Conservation (phyloP, 1,140 invertebrate genomes). For the Calephelis nemesis region DNA sequence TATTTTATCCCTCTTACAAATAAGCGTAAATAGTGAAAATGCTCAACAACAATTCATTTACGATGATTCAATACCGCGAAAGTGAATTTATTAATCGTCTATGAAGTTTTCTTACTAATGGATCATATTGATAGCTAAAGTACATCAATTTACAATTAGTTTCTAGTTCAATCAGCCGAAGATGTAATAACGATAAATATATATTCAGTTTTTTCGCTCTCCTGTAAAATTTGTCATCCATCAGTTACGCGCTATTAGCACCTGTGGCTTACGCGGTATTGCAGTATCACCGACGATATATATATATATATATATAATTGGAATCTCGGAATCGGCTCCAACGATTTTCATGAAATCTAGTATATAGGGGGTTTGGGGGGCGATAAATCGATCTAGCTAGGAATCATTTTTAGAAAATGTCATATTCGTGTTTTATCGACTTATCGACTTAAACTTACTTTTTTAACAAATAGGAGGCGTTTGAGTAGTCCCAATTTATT, state of each 20-base stretch:
- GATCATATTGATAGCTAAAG: slow-evolving; percentile 16
- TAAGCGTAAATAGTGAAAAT: slow-evolving; percentile 13
- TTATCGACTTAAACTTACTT: too few relatives aligned
- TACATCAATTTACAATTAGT: slow-evolving; percentile 11
- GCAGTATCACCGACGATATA: slow-evolving; percentile 6
- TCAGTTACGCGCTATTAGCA: slow-evolving; percentile 17
- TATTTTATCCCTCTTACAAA: slow-evolving; percentile 27
- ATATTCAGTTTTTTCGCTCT: slow-evolving; percentile 19
- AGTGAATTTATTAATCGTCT: slow-evolving; percentile 15
- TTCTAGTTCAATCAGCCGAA: slow-evolving; percentile 17
- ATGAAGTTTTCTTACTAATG: slow-evolving; percentile 14
- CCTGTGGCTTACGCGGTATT: slow-evolving; percentile 14
- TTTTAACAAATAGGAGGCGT: too few relatives aligned
- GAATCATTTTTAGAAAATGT: too few relatives aligned
- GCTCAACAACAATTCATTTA: slow-evolving; percentile 16
- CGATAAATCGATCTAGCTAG: too few relatives aligned
- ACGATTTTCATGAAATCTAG: too few relatives aligned
- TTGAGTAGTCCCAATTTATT: too few relatives aligned
- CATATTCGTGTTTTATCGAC: too few relatives aligned
- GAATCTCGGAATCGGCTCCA: too few relatives aligned
- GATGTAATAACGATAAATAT: slow-evolving; percentile 5
- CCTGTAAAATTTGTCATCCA: slow-evolving; percentile 20
- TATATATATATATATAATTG: too few relatives aligned
- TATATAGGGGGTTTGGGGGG: too few relatives aligned
- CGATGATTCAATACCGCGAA: slow-evolving; percentile 15